These are phyloP conservation scores for Meloe dianella DNA, from an alignment of 2,888 invertebrate genomes.

Conservation along the genomic window DNA sequence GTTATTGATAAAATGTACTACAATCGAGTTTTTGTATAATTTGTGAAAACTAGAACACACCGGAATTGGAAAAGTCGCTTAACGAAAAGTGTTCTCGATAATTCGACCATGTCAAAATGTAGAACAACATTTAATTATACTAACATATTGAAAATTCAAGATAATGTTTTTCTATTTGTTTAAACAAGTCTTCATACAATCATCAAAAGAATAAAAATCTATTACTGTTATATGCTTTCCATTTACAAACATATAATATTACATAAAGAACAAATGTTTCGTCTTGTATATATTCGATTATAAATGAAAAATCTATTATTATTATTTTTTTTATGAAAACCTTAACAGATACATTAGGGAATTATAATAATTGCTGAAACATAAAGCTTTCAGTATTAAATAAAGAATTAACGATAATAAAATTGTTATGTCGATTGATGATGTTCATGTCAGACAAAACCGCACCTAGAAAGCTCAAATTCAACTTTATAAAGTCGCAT, in stretches of 20 bases:
- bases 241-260: conserved; percentile 15
- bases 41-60: conserved; percentile 11
- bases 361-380: conserved; percentile 1
- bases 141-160: neutral
- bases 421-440: conserved; percentile 9
- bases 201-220: conserved; percentile 5
- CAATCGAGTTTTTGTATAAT: conserved; percentile 6
- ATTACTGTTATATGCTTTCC: conserved; percentile 4
- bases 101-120: conserved; percentile 7
- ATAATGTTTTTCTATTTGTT: neutral
- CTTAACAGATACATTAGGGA: conserved; percentile 3
- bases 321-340: conserved; percentile 16
- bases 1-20: neutral
- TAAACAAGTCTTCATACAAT: neutral
- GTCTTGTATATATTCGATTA: conserved; percentile 15
- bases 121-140: neutral
- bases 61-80: conserved; percentile 7
- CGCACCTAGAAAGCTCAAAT: conserved; percentile 12
- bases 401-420: neutral
- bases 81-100: conserved; percentile 2
- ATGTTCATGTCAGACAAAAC: conserved; percentile 4
- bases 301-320: neutral
- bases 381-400: neutral
- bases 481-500: conserved; percentile 9
- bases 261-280: conserved; percentile 22